These are phyloP conservation scores for Lasiurus cinereus DNA, from an alignment of 2,113 vertebrate species.

Conservation along the genomic window DNA sequence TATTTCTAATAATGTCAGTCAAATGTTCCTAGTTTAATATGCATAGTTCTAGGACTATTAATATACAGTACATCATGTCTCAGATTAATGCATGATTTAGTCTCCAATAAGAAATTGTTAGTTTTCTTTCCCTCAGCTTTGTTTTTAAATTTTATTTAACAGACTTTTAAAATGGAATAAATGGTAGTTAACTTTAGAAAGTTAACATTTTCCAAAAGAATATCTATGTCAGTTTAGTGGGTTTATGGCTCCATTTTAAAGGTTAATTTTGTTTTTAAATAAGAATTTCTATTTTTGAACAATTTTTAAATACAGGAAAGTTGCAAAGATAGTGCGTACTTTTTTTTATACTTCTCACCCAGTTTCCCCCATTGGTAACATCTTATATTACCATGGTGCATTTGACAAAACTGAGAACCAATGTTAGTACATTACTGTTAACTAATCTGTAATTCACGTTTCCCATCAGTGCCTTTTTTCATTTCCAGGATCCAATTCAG, in stretches of 20 bases:
- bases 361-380: background rate
- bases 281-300: conserved; percentile 27
- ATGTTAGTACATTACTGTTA: background rate
- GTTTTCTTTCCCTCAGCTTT: conserved; percentile 46
- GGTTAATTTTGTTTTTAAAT: conserved; percentile 59
- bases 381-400: background rate
- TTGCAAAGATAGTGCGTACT: background rate
- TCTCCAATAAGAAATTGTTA: conserved; percentile 65
- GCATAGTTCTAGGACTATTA: conserved; percentile 61
- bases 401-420: conserved; percentile 27
- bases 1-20: conserved; percentile 64
- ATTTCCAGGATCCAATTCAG: background rate
- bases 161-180: conserved; percentile 72
- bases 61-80: conserved; percentile 58
- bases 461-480: background rate
- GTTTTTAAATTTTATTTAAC: conserved; percentile 70
- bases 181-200: conserved; percentile 82
- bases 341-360: background rate
- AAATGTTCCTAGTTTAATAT: conserved; percentile 68
- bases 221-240: conserved; percentile 52
- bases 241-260: conserved; percentile 73
- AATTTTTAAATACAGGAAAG: conserved; percentile 33
- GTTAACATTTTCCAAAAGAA: conserved; percentile 74
- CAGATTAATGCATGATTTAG: conserved; percentile 66
- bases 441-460: conserved; percentile 37